Evolutionary conservation across 2,113 vertebrate genomes (phyloP).

Genomic region (Microcebus ravelobensis): DNA sequence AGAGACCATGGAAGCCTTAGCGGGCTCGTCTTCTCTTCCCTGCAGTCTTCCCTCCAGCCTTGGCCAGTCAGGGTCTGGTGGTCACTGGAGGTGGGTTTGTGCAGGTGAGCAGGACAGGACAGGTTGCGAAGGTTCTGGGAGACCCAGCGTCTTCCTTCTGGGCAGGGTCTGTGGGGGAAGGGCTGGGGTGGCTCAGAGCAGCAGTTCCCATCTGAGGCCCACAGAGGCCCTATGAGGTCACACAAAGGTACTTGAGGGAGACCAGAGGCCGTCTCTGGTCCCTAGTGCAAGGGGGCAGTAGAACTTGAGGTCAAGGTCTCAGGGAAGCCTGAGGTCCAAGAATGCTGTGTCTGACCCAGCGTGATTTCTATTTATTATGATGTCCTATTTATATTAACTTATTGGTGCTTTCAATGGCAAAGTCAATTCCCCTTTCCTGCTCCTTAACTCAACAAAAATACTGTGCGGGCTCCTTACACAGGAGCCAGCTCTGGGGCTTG

Average conservation of each 20-base stretch:
- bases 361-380: constrained; percentile 78
- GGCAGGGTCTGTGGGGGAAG: not conserved
- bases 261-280: not conserved
- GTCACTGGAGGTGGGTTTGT: not conserved
- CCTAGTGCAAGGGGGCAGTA: not conserved
- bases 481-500: not conserved
- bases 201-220: not conserved
- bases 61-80: not conserved
- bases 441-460: not conserved
- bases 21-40: not conserved
- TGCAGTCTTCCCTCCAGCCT: not conserved
- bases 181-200: not conserved
- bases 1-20: not conserved
- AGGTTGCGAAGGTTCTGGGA: constrained; percentile 16
- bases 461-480: not conserved
- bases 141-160: not conserved
- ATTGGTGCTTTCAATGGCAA: constrained; percentile 79
- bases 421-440: constrained; percentile 8
- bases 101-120: not conserved
- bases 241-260: constrained; percentile 29
- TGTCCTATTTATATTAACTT: constrained; percentile 83
- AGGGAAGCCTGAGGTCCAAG: constrained; percentile 1
- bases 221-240: not conserved
- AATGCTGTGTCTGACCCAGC: not conserved
- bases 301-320: constrained; percentile 59